These are phyloP conservation scores for Eciton burchellii DNA, from an alignment of 1,140 invertebrate genomes.

Conservation along the genomic window DNA sequence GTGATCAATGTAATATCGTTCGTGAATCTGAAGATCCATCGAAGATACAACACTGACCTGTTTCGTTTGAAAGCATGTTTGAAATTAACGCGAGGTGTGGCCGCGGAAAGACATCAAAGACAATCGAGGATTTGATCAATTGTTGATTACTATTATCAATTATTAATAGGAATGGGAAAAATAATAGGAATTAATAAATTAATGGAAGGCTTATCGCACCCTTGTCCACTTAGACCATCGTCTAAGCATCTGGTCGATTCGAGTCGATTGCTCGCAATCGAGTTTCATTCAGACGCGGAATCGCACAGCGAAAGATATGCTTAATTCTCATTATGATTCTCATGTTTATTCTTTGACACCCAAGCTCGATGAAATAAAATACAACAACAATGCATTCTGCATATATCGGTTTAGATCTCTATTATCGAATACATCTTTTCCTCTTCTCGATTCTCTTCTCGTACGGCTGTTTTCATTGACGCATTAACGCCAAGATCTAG, in stretches of 20 bases:
- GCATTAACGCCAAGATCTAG: background rate
- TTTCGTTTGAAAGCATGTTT: background rate
- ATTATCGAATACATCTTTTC: no score
- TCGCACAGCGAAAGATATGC: no score
- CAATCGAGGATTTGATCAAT: background rate
- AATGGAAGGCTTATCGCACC: background rate
- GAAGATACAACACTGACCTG: background rate
- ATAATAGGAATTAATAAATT: no score
- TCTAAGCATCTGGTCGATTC: background rate
- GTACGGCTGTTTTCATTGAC: no score
- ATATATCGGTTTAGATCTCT: no score
- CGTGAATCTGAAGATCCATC: conserved; percentile 10
- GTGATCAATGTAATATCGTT: background rate
- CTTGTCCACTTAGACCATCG: background rate
- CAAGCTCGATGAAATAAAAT: no score
- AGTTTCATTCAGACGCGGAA: background rate
- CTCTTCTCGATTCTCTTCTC: no score
- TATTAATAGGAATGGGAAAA: no score
- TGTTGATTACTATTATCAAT: conserved; percentile 4
- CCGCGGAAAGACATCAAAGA: background rate
- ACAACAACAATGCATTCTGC: no score
- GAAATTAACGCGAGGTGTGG: conserved; percentile 1
- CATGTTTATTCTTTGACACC: no score
- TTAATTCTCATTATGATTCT: no score
- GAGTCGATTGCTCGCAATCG: background rate